Conservation (phyloP, 2,797 vertebrate genomes). For the Rhynchonycteris naso region DNA sequence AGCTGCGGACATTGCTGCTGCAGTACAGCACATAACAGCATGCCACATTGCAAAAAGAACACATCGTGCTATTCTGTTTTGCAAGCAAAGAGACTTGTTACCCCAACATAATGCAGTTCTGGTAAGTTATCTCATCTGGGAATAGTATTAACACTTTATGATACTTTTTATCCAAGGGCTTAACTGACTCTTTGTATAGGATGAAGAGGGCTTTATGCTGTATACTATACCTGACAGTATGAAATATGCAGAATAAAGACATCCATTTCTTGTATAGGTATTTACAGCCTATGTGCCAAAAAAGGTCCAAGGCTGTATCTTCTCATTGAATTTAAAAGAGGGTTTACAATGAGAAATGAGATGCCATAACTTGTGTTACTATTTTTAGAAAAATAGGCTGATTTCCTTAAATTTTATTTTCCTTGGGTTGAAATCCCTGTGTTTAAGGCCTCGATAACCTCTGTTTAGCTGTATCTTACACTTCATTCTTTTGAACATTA, state of each 20-base stretch:
- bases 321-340: background rate
- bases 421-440: conserved; percentile 34
- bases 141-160: background rate
- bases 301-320: background rate
- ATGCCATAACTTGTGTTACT: background rate
- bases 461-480: conserved; percentile 29
- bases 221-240: background rate
- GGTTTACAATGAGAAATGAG: conserved; percentile 26
- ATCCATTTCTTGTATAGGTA: background rate
- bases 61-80: conserved; percentile 94
- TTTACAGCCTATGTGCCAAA: background rate
- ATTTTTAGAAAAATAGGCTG: conserved; percentile 18
- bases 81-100: conserved; percentile 88
- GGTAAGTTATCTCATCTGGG: conserved; percentile 85
- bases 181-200: background rate
- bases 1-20: conserved; percentile 92
- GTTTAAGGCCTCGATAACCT: background rate
- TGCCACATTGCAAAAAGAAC: conserved; percentile 92
- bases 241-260: background rate
- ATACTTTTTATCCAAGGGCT: background rate
- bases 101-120: conserved; percentile 85
- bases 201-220: background rate
- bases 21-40: conserved; percentile 89
- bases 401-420: background rate
- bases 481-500: conserved; percentile 28